Evolutionary conservation across 2,113 vertebrate species (phyloP), one percentile per base, ranked within the genome.

Genomic region (Jaculus jaculus): DNA sequence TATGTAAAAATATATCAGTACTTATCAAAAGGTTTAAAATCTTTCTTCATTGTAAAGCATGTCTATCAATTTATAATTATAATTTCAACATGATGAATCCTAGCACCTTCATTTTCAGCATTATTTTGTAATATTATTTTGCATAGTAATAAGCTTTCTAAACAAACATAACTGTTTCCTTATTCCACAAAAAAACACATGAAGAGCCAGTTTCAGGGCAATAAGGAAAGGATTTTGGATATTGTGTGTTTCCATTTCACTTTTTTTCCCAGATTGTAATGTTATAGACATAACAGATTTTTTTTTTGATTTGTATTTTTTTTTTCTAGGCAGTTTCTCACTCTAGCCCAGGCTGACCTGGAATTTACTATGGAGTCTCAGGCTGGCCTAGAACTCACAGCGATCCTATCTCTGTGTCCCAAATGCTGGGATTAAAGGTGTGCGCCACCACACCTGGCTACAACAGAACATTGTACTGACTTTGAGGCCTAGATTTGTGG

Each of bases 111-210:
- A 13, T 47, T 72, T 84, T 34, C 66, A 47, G 5, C 61, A 69
- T 91, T 12, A 5, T 88, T 24, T 54, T 87, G 77, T 93, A 88
- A 93, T 72, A 91, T 87, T 84, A 51, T 58, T 84, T 83, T 87
- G 78, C 58, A 92, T 95, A 79, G 84, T 92, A 92, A 94, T 94
- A 86, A 92, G 51, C 10, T 91, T 68, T 17, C 65, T 80, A 96
- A 83, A 83, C 79, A 94, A 90, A 95, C 37, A 89, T 73, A 90
- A 96, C 92, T 94, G 28, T 61, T 73, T 95, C 92, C 86, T 93
- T 30, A 83, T 86, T 16, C 24, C 13, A 75, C 84, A 81, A 91
- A 87, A 92, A 95, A 63, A 86, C 23, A 18, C 34, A 58, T 82
- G 66, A 87, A 80, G 74, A 83, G 89, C 60, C 34, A 77, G 21